These are phyloP conservation scores for Cnemophilus loriae DNA, from an alignment of 2,113 vertebrate species.

Conservation along the genomic window DNA sequence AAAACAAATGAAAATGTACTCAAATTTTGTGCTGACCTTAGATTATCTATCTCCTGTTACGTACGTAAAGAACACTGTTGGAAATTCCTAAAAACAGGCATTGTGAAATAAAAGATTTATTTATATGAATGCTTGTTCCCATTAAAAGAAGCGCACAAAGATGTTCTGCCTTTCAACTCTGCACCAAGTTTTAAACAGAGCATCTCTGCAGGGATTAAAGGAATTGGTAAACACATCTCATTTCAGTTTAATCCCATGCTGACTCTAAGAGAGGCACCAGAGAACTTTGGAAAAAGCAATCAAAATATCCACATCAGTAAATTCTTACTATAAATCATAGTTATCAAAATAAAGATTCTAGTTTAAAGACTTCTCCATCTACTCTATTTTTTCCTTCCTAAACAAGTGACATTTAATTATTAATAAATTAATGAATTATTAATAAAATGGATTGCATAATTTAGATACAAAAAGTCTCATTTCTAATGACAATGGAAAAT, in stretches of 20 bases:
- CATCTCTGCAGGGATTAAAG: neutral
- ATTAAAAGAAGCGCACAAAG: neutral
- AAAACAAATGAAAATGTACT: neutral
- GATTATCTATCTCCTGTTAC: neutral
- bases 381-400: neutral
- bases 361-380: neutral
- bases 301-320: neutral
- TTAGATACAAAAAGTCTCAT: neutral
- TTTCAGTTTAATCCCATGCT: neutral
- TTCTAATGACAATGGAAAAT: neutral
- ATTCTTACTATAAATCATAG: neutral
- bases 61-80: neutral
- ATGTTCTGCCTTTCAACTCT: neutral
- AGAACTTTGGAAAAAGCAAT: neutral
- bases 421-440: neutral
- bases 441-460: neutral
- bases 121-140: neutral
- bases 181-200: neutral
- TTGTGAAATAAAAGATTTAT: neutral
- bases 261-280: neutral
- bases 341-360: neutral
- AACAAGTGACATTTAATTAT: neutral
- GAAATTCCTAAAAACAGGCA: neutral
- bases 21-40: neutral
- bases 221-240: neutral